Evolutionary conservation across 2,797 vertebrate genomes (phyloP).

Genomic region (Sebastes cheni): DNA sequence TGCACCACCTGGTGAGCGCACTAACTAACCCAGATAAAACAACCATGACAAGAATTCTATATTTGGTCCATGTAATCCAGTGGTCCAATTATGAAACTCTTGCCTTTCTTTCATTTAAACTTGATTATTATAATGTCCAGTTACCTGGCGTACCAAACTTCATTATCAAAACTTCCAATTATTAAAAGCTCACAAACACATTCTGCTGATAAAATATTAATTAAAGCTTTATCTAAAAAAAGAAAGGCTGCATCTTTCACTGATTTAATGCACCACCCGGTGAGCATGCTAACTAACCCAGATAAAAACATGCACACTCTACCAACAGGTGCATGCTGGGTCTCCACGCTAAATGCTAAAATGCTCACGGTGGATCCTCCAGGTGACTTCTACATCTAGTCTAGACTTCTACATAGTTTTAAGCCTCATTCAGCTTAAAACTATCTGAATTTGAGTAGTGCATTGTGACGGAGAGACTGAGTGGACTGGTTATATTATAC

Average conservation of each 20-base stretch:
- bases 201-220: not conserved
- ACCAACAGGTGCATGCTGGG: not conserved
- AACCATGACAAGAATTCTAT: not conserved
- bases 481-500: not conserved
- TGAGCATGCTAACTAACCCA: not conserved
- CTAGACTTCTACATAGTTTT: too few relatives aligned
- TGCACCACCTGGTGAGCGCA: not conserved
- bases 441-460: not conserved
- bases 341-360: not conserved
- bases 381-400: not conserved
- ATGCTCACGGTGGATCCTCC: not conserved
- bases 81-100: not conserved
- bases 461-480: not conserved
- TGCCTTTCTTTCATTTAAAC: not conserved
- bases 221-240: not conserved
- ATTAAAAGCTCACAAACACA: not conserved
- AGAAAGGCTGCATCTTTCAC: not conserved
- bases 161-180: not conserved
- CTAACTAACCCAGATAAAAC: not conserved
- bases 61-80: not conserved
- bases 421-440: not conserved
- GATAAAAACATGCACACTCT: not conserved
- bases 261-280: not conserved
- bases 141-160: not conserved
- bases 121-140: not conserved